Evolutionary conservation across 2,888 invertebrate genomes (phyloP), one percentile per base, ranked within the genome.

Genomic region (Celastrina argiolus): DNA sequence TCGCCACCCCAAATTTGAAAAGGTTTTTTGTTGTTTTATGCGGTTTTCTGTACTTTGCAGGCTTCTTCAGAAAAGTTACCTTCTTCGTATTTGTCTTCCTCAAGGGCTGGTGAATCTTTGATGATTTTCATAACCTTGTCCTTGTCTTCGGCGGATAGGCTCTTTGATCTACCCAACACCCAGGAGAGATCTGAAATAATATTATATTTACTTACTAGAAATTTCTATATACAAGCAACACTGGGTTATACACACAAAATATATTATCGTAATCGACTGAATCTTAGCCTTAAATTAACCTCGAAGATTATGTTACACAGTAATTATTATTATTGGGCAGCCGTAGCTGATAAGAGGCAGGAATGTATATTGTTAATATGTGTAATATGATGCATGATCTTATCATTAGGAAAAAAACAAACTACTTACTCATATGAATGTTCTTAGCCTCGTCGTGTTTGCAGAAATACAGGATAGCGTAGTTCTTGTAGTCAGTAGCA

Each of bases 381-480:
- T n/a, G n/a, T n/a, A n/a, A 31, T 3, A 4, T 31, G 31, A 7
- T 31, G 31, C 7, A 31, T 31, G 31, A 31, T 31, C 14, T 7
- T n/a, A 16, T 41, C 2, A 4, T 39, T 39, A 14, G 14, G 12
- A 39, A 14, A 14, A n/a, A 6, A 1, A 31, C 16, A 59, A 18
- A 36, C 10, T 16, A 69, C 76, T 68, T 76, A 87, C 87, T 83
- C 70, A 78, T 73, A 66, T 85, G 86, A 2, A 77, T 75, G 69
- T 86, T 86, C 66, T 76, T 82, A 74, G 83, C 81, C 45, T 85
- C 84, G 16, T 84, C 82, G 66, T 78, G 81, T 69, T 79, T 84
- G 82, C 95, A 95, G 71, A 92, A 93, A 92, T 94, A 94, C 1
- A 94, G 93, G 1, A 84, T 64, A 2, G 81, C 76, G 64, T 70